Conservation (phyloP, 1,140 invertebrate genomes). For the Cotesia glomerata region DNA sequence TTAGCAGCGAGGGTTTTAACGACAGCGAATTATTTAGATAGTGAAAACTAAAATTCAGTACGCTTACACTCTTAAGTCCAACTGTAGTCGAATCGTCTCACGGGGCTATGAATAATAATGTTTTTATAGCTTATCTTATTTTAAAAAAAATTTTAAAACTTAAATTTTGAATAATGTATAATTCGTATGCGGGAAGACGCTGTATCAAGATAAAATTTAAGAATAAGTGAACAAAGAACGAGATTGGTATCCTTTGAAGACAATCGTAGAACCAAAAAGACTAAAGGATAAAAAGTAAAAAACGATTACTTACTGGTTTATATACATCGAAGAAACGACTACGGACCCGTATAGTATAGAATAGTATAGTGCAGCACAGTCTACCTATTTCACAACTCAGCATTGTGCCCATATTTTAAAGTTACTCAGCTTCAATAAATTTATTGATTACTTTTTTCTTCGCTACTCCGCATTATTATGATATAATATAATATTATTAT, state of each 20-base stretch:
- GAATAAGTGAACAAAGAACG: neutral
- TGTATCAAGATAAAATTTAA: neutral
- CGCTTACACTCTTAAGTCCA: too few relatives aligned
- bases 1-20: too few relatives aligned
- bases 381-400: neutral
- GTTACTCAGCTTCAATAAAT: neutral
- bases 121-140: neutral
- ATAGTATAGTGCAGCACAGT: neutral
- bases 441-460: neutral
- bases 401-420: slow-evolving; percentile 2
- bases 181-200: slow-evolving; percentile 7
- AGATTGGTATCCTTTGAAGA: slow-evolving; percentile 11
- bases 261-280: neutral
- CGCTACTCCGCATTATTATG: neutral
- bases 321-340: neutral
- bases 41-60: too few relatives aligned
- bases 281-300: neutral
- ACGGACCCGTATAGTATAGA: slow-evolving; percentile 7
- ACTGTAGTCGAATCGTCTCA: too few relatives aligned
- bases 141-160: neutral
- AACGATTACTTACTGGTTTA: neutral
- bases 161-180: neutral
- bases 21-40: too few relatives aligned
- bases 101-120: neutral
- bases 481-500: neutral